Percentiles rank a stretch among this genome's conserved stretches.
Evolutionary conservation across 1,140 invertebrate genomes (phyloP).

Genomic region (Neuroterus valhalla): DNA sequence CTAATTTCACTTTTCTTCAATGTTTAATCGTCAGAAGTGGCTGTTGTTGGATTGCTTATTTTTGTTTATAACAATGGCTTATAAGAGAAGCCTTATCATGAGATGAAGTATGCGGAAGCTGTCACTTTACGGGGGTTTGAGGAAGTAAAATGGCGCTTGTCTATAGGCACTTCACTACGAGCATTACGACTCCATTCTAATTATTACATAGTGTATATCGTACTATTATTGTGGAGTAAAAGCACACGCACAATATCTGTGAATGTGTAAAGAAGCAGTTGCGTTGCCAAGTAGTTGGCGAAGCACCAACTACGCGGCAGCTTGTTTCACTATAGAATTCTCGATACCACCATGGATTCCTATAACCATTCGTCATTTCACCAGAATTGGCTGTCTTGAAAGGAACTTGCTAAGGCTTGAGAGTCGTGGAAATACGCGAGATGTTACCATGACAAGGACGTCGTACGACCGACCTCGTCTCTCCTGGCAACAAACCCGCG

Average conservation of each 20-base stretch:
- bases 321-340: conserved; percentile 33
- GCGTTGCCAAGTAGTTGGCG: conserved; percentile 42
- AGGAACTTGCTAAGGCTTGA: conserved; percentile 34
- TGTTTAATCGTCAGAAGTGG: not conserved
- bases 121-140: not conserved
- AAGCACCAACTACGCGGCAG: conserved; percentile 34
- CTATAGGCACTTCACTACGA: not conserved
- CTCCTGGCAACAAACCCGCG: too few species aligned
- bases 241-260: conserved; percentile 38
- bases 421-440: not conserved
- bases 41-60: not conserved
- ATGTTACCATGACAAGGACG: too few species aligned
- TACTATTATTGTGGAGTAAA: conserved; percentile 24
- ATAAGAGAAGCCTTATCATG: not conserved
- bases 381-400: conserved; percentile 33
- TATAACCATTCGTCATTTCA: conserved; percentile 44
- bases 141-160: not conserved
- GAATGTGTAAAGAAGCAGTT: conserved; percentile 38
- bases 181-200: conserved; percentile 32
- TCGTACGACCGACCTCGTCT: too few species aligned
- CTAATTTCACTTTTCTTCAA: conserved; percentile 19
- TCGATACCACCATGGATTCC: conserved; percentile 5
- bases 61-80: not conserved
- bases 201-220: conserved; percentile 38
- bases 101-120: conserved; percentile 9